A percentile compares a stretch with the other conserved stretches of the same genome.
These are phyloP conservation scores for Thunnus thynnus DNA, from an alignment of 2,113 vertebrate species.

Conservation along the genomic window DNA sequence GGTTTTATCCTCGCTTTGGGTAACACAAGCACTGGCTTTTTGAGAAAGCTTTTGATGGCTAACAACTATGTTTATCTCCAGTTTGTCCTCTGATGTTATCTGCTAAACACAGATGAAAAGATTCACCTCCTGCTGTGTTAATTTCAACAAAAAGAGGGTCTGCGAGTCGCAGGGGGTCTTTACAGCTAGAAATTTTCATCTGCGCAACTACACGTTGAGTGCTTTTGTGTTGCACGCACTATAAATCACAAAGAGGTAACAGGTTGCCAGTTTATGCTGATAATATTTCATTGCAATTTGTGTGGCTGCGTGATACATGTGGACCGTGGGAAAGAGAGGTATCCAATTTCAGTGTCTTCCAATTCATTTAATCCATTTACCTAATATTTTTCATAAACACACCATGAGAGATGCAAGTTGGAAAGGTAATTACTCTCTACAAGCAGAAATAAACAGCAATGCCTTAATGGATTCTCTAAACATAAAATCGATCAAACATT, in stretches of 20 bases:
- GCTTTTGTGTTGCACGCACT: constrained; percentile 1
- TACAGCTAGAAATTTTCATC: background rate
- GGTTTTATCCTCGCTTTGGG: constrained; percentile 20
- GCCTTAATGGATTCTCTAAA: constrained; percentile 61
- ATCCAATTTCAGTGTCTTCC: constrained; percentile 55
- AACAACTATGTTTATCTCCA: constrained; percentile 23
- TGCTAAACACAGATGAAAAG: constrained; percentile 43
- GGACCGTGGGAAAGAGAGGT: constrained; percentile 27
- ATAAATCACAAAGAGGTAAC: constrained; percentile 30
- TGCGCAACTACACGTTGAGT: constrained; percentile 12
- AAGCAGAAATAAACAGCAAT: constrained; percentile 57
- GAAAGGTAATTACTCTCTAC: constrained; percentile 66
- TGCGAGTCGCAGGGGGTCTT: background rate
- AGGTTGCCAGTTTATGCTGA: constrained; percentile 19
- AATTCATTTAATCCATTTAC: constrained; percentile 65
- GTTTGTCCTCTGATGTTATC: constrained; percentile 29
- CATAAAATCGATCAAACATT: constrained; percentile 45
- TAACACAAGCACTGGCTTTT: background rate
- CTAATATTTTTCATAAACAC: constrained; percentile 65
- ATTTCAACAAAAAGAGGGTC: constrained; percentile 32
- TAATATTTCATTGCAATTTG: constrained; percentile 45
- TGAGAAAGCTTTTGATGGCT: constrained; percentile 22
- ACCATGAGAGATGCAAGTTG: constrained; percentile 32
- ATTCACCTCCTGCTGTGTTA: constrained; percentile 35
- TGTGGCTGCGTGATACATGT: constrained; percentile 14